phyloP scores from a whole-genome alignment of 2,113 vertebrate species.

The Caranx melampygus region DNA sequence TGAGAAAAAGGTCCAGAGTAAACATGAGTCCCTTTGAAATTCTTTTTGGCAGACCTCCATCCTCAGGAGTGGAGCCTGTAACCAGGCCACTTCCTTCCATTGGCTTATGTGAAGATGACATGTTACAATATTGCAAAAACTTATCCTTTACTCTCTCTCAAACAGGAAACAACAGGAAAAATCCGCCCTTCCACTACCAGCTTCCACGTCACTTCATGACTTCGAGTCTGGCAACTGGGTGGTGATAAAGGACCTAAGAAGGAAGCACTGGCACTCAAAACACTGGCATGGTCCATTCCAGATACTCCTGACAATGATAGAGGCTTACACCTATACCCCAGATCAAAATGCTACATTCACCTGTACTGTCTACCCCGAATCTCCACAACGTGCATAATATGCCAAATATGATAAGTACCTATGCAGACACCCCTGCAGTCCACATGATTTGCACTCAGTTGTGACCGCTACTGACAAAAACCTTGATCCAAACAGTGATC shows the following conservation, averaged over 20 bases:
- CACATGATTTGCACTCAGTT: background rate
- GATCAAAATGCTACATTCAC: background rate
- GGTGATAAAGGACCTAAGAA: too few relatives aligned
- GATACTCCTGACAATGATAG: background rate
- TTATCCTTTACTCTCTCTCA: too few relatives aligned
- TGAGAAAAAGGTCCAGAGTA: too few relatives aligned
- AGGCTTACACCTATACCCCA: background rate
- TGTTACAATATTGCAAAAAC: background rate
- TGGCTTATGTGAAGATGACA: background rate
- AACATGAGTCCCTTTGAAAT: background rate
- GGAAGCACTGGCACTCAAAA: too few relatives aligned
- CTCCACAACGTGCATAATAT: background rate
- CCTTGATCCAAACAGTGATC: background rate
- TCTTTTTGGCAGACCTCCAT: background rate
- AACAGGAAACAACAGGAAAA: background rate
- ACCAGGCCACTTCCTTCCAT: background rate
- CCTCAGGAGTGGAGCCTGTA: too few relatives aligned
- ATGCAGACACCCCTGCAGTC: background rate
- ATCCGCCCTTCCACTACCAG: background rate
- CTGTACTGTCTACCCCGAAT: background rate
- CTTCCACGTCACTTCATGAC: background rate
- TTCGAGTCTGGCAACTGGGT: background rate
- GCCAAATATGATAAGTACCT: background rate
- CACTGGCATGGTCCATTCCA: too few relatives aligned
- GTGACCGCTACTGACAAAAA: background rate